Base-by-base conservation (phyloP, 2,113 vertebrate genomes). In the Pollimyrus isidori region DNA sequence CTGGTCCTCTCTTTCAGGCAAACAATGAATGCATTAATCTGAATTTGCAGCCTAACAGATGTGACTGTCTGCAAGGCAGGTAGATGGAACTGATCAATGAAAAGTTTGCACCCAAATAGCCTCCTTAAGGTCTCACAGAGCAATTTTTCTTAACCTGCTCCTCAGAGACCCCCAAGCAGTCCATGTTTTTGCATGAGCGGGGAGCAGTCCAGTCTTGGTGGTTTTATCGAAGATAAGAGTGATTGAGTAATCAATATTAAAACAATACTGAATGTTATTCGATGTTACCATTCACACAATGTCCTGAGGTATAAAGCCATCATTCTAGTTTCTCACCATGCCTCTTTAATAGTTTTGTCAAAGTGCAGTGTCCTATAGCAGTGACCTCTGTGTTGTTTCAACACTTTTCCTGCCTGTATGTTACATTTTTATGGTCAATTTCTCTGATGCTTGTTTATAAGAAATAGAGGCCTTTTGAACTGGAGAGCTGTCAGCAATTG, bases 61-160 rank as follows among this genome's bases (percentile, higher is more conserved):
- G 30, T 42, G 30, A 76, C 35, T 35, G n/a, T n/a, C n/a, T n/a
- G n/a, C n/a, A n/a, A 39, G 69, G 69, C 15, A 1, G 35, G 92
- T 90, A 94, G 35, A 92, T 90, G 93, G 9, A 89, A 91, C 7
- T 90, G 35, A 76, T 42, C 35, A 76, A 35, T 76, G 73, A 35
- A 39, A 39, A 39, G 15, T 19, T 17, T 0, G 1, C 62, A 1
- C 26, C 23, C 58, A n/a, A 23, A 30, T 26, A 69, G 62, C 7
- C 62, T 11, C 62, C 62, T 69, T 30, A 26, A 30, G 62, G 62
- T 26, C 26, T 69, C 26, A 17, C 30, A 76, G 35, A 19, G 35
- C 35, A 19, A 17, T 7, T 0, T 76, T 76, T 13, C 69, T 39
- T 35, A 39, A 30, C 69, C 30, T 39, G 69, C 3, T 35, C 35